Conservation (phyloP, 53 echinoderm and acorn worm species). For the Hippasteria phrygiana region DNA sequence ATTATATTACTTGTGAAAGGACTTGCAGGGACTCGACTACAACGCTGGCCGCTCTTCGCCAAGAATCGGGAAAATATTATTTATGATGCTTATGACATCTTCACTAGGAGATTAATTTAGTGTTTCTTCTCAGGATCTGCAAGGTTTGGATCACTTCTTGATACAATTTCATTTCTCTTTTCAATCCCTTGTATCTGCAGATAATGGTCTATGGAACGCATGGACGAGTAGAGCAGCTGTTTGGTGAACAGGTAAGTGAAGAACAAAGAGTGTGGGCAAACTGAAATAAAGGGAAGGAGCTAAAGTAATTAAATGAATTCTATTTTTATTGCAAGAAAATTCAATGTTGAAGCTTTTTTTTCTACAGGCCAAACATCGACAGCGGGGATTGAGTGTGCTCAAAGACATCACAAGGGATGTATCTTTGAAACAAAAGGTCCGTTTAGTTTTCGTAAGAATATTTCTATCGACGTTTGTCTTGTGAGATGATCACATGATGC, state of each 20-base stretch:
- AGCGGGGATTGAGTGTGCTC: slow-evolving; percentile 21
- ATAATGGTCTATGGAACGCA: not conserved
- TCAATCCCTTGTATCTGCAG: not conserved
- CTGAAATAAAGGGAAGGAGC: not conserved
- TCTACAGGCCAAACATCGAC: slow-evolving; percentile 44
- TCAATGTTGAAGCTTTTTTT: not conserved
- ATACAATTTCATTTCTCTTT: too few species aligned
- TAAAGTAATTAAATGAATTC: not conserved
- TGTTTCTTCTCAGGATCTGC: too few species aligned
- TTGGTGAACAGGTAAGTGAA: slow-evolving; percentile 45
- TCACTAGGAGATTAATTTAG: too few species aligned
- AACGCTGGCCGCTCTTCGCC: too few species aligned
- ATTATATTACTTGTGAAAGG: too few species aligned
- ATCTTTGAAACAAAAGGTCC: slow-evolving; percentile 28
- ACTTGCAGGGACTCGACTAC: too few species aligned
- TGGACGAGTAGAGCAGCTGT: slow-evolving; percentile 10
- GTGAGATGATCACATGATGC: too few species aligned
- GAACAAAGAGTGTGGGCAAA: not conserved
- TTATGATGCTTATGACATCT: too few species aligned
- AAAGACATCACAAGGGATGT: slow-evolving; percentile 41
- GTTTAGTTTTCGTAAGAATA: not conserved
- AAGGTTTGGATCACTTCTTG: too few species aligned
- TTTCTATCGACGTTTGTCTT: not conserved
- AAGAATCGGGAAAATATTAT: too few species aligned
- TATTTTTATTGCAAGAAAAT: not conserved